These are phyloP conservation scores for Myotis planiceps DNA, from an alignment of 2,797 vertebrate species.

Conservation along the genomic window DNA sequence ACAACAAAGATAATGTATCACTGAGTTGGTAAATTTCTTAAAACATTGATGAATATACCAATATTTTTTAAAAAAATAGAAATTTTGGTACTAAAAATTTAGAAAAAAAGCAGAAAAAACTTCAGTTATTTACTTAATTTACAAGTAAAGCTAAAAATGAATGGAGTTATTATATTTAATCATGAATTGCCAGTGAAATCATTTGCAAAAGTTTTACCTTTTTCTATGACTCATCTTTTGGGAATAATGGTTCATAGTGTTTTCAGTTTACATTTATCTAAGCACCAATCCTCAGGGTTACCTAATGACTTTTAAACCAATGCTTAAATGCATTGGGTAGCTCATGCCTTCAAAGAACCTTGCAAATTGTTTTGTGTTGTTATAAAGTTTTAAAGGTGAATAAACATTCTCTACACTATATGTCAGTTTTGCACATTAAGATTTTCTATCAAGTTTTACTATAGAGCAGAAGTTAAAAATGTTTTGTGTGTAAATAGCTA, in stretches of 20 bases:
- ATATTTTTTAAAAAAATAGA: neutral
- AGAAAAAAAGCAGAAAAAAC: neutral
- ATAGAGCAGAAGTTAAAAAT: neutral
- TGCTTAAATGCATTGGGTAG: neutral
- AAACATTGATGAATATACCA: neutral
- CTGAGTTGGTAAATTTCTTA: neutral
- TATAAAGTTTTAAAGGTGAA: neutral
- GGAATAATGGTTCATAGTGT: neutral
- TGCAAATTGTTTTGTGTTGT: neutral
- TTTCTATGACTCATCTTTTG: neutral
- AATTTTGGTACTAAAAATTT: neutral
- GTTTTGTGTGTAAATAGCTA: neutral
- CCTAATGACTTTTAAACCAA: neutral
- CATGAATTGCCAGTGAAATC: neutral
- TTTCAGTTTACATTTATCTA: neutral
- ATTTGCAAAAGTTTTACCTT: neutral
- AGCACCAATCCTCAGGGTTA: neutral
- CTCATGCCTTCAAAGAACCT: neutral
- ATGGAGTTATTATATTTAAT: neutral
- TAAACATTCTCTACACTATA: neutral
- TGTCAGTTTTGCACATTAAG: neutral
- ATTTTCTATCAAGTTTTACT: neutral
- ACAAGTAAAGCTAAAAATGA: constrained; percentile 13
- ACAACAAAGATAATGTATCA: neutral
- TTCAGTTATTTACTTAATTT: neutral